Evolutionary conservation across 2,888 invertebrate genomes (phyloP).

Genomic region (Oscheius sp.): DNA sequence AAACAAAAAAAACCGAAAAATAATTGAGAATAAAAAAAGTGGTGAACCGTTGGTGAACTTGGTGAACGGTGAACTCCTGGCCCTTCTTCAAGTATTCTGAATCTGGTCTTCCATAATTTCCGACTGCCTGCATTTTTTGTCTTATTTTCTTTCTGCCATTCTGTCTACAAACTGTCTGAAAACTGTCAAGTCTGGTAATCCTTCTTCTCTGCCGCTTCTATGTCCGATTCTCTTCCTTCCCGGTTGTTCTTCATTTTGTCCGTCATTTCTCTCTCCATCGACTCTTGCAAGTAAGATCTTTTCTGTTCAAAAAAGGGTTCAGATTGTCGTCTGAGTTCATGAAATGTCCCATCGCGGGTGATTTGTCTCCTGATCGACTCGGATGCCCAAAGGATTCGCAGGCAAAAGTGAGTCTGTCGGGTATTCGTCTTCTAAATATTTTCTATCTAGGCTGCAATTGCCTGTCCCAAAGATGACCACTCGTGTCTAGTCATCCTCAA

Average conservation of each 20-base stretch:
- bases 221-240: too few species aligned
- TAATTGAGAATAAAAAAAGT: too few species aligned
- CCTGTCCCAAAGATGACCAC: background rate
- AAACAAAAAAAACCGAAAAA: too few species aligned
- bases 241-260: background rate
- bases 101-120: too few species aligned
- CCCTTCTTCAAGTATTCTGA: too few species aligned
- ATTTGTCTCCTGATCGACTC: background rate
- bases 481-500: background rate
- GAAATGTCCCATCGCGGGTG: background rate
- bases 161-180: constrained; percentile 26
- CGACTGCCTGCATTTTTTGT: too few species aligned
- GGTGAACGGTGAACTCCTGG: too few species aligned
- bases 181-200: too few species aligned
- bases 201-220: too few species aligned
- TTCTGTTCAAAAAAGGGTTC: background rate
- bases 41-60: too few species aligned
- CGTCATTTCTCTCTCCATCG: background rate
- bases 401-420: too few species aligned
- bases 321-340: background rate
- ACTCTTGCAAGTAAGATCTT: background rate
- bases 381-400: too few species aligned
- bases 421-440: background rate
- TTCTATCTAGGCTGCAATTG: background rate
- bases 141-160: constrained; percentile 11